phyloP scores from a whole-genome alignment of 1,140 invertebrate genomes.

The Drosophila ogumai region DNA sequence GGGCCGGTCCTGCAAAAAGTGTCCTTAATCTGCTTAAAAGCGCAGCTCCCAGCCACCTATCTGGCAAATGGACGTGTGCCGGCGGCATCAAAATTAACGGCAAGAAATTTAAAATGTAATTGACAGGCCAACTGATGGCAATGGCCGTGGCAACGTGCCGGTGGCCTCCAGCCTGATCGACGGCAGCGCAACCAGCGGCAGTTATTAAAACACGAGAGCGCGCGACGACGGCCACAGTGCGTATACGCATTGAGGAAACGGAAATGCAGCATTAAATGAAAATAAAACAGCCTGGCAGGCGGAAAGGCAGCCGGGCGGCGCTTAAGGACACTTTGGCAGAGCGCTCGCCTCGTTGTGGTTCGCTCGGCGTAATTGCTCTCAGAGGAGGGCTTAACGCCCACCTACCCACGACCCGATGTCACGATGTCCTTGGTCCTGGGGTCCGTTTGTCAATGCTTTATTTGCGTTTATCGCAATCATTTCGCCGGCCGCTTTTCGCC shows the following conservation, averaged over 20 bases:
- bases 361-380: slow-evolving; percentile 76
- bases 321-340: slow-evolving; percentile 59
- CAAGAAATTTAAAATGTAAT: slow-evolving; percentile 82
- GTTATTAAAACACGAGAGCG: slow-evolving; percentile 70
- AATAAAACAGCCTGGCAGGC: slow-evolving; percentile 58
- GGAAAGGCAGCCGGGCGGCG: slow-evolving; percentile 10
- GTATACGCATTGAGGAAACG: slow-evolving; percentile 71
- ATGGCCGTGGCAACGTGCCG: slow-evolving; percentile 22
- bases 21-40: slow-evolving; percentile 79
- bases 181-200: slow-evolving; percentile 39
- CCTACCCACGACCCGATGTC: neutral
- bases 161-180: slow-evolving; percentile 36
- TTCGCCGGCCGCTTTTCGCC: slow-evolving; percentile 57
- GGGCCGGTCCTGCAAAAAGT: slow-evolving; percentile 40
- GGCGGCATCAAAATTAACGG: slow-evolving; percentile 76
- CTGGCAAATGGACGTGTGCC: slow-evolving; percentile 28
- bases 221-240: slow-evolving; percentile 35
- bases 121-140: slow-evolving; percentile 74
- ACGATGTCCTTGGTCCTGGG: slow-evolving; percentile 25
- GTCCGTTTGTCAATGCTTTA: slow-evolving; percentile 74
- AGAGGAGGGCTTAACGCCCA: slow-evolving; percentile 60
- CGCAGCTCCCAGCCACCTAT: slow-evolving; percentile 35
- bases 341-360: slow-evolving; percentile 38
- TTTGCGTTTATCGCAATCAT: slow-evolving; percentile 77
- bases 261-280: slow-evolving; percentile 79